A percentile compares a stretch with the other conserved stretches of the same genome.
Evolutionary conservation across 1,140 invertebrate species (phyloP).

Genomic region (Brachionus manjavacas): DNA sequence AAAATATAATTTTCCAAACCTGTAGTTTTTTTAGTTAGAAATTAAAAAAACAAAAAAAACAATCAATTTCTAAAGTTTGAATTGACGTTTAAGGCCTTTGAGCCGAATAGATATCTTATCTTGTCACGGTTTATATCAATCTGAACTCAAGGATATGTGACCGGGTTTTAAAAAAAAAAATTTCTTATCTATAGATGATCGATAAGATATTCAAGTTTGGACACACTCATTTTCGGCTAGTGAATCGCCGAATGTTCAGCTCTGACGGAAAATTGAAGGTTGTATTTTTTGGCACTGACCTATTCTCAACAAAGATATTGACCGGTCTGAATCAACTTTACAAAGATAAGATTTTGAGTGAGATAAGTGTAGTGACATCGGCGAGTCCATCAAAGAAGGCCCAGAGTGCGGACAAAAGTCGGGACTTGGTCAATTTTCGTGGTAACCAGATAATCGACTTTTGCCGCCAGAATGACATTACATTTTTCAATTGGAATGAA

Average conservation of each 20-base stretch:
- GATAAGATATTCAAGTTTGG: conserved; percentile 6
- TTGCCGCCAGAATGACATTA: neutral
- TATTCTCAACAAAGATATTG: conserved; percentile 26
- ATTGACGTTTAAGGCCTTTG: neutral
- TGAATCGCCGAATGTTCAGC: neutral
- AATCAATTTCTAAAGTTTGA: neutral
- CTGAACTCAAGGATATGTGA: neutral
- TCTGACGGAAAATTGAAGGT: neutral
- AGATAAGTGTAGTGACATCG: conserved; percentile 25
- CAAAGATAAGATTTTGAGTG: neutral
- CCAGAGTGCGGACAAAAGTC: neutral
- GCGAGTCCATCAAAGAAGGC: neutral
- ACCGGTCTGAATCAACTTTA: neutral
- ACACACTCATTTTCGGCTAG: neutral
- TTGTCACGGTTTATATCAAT: neutral
- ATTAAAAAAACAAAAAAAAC: neutral
- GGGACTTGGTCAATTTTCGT: neutral
- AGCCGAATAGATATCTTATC: neutral
- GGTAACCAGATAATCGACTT: conserved; percentile 27
- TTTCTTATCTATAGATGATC: conserved; percentile 9
- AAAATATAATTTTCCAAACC: neutral
- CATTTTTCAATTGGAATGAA: neutral
- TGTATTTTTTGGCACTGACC: conserved; percentile 35
- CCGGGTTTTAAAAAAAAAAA: neutral
- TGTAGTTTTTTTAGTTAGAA: neutral